phyloP scores from a whole-genome alignment of 2,113 vertebrate species.

The Percina caprodes region DNA sequence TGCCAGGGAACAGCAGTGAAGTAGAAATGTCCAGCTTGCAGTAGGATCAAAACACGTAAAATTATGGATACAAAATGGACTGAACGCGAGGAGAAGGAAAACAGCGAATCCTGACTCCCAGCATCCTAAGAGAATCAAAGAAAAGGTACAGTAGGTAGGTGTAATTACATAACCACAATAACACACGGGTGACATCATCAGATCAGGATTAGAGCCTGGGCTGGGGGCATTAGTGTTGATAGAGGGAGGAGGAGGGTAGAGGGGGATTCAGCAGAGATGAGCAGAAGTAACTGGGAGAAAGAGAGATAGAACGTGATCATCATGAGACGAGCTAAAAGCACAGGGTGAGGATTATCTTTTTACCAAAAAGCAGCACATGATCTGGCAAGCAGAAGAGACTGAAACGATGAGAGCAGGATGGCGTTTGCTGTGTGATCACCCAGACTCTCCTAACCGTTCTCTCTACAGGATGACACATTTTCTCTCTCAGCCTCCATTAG shows the following conservation, averaged over 20 bases:
- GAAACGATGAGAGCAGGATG: slow-evolving; percentile 40
- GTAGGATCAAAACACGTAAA: slow-evolving; percentile 8
- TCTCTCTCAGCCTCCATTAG: slow-evolving; percentile 26
- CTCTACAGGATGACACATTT: slow-evolving; percentile 33
- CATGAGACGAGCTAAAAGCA: slow-evolving; percentile 41
- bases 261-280: slow-evolving; percentile 17
- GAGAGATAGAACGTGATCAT: slow-evolving; percentile 33
- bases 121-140: slow-evolving; percentile 17
- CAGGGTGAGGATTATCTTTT: slow-evolving; percentile 47
- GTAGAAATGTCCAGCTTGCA: slow-evolving; percentile 23
- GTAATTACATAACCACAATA: slow-evolving; percentile 71
- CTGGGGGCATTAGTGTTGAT: slow-evolving; percentile 49
- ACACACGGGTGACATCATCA: slow-evolving; percentile 73
- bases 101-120: slow-evolving; percentile 34
- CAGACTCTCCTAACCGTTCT: slow-evolving; percentile 22
- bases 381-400: background rate
- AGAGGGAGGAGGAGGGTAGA: slow-evolving; percentile 26
- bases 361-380: slow-evolving; percentile 31
- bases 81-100: slow-evolving; percentile 24
- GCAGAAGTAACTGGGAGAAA: slow-evolving; percentile 19
- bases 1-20: slow-evolving; percentile 82
- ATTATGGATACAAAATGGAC: slow-evolving; percentile 34
- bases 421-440: slow-evolving; percentile 13
- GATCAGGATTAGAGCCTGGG: slow-evolving; percentile 74
- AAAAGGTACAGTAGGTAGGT: slow-evolving; percentile 66